phyloP scores from a whole-genome alignment of 2,888 invertebrate species.

The Sarcophaga caerulescens region DNA sequence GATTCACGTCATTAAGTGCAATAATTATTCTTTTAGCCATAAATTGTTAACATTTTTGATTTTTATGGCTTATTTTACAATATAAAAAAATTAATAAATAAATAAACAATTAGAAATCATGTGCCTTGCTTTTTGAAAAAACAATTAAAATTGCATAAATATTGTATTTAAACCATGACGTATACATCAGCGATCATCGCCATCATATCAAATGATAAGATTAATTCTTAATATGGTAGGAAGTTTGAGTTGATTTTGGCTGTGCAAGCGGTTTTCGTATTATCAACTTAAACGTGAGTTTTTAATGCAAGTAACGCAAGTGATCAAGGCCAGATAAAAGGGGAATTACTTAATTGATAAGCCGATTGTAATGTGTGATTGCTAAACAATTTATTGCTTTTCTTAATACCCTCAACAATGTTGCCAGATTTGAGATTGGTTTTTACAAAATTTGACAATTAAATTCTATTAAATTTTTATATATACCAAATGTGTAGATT shows the following conservation, averaged over 20 bases:
- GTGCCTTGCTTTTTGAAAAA: not conserved
- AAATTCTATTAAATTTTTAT: too few species aligned
- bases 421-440: not conserved
- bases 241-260: not conserved
- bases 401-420: not conserved
- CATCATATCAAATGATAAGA: not conserved
- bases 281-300: constrained; percentile 44
- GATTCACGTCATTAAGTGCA: not conserved
- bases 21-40: not conserved
- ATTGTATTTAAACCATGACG: not conserved
- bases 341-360: not conserved
- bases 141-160: not conserved
- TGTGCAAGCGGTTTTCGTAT: not conserved
- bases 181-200: not conserved
- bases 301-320: constrained; percentile 13
- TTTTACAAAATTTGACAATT: too few species aligned
- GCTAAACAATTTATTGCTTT: not conserved
- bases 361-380: not conserved
- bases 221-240: not conserved
- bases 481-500: too few species aligned
- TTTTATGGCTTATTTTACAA: not conserved
- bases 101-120: not conserved
- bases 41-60: not conserved
- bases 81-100: not conserved
- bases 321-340: constrained; percentile 21